These are phyloP conservation scores for Cephus spinipes DNA, from an alignment of 2,888 invertebrate genomes.

Conservation along the genomic window DNA sequence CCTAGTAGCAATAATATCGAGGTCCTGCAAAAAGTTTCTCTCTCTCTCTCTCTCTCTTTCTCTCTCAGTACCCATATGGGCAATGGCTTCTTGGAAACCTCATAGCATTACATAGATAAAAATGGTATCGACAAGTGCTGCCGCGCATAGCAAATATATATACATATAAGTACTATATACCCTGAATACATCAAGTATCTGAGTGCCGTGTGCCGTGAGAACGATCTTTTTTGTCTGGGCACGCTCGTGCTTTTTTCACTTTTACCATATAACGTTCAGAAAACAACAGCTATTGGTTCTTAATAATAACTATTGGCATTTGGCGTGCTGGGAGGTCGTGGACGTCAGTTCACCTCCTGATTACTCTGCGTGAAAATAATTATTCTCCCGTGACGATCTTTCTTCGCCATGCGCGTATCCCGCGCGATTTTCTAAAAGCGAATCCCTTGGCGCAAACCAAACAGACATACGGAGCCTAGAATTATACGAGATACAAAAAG, in stretches of 20 bases:
- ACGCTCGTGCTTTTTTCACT: background rate
- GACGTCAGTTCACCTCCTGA: background rate
- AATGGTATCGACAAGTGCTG: background rate
- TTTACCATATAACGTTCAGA: background rate
- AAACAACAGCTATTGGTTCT: background rate
- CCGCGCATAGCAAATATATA: background rate
- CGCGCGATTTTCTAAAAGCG: background rate
- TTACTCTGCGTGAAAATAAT: slow-evolving; percentile 46
- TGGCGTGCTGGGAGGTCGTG: slow-evolving; percentile 2
- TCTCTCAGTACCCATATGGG: background rate
- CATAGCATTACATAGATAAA: background rate
- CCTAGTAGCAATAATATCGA: slow-evolving; percentile 22
- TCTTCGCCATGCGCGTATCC: background rate
- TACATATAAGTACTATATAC: background rate
- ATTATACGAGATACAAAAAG: no score
- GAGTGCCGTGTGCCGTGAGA: slow-evolving; percentile 9
- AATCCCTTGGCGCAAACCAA: background rate
- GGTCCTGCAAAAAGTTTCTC: background rate
- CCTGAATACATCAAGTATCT: background rate
- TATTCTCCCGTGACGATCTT: slow-evolving; percentile 22
- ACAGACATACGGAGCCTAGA: no score
- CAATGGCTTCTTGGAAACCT: slow-evolving; percentile 2
- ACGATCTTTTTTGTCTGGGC: background rate
- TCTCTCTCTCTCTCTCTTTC: background rate
- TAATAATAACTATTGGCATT: slow-evolving; percentile 1